These are phyloP conservation scores for Falco punctatus DNA, from an alignment of 2,113 vertebrate genomes.

Conservation along the genomic window DNA sequence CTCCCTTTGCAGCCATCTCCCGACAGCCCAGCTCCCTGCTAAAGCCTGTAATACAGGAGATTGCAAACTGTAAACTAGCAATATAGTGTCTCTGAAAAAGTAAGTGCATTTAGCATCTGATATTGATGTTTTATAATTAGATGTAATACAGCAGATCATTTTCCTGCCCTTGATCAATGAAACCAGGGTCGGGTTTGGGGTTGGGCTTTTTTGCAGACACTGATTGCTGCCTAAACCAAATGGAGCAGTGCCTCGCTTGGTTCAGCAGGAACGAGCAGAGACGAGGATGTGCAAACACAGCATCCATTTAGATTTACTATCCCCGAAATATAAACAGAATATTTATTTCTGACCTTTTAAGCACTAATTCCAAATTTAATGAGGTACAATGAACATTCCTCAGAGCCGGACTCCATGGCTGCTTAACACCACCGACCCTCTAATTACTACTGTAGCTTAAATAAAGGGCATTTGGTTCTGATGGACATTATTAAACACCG, in stretches of 20 bases:
- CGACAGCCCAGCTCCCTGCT: not conserved
- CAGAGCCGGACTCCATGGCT: constrained; percentile 64
- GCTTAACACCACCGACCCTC: constrained; percentile 69
- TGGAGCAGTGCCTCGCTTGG: not conserved
- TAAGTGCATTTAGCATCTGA: constrained; percentile 59
- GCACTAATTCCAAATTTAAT: constrained; percentile 78
- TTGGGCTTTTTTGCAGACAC: constrained; percentile 42
- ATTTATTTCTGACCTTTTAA: constrained; percentile 79
- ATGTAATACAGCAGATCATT: constrained; percentile 70
- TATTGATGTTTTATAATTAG: constrained; percentile 77
- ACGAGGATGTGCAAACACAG: constrained; percentile 40
- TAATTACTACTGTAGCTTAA: constrained; percentile 72
- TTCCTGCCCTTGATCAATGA: constrained; percentile 72
- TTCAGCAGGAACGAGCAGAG: constrained; percentile 35
- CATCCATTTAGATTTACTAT: constrained; percentile 65
- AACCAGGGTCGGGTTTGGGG: constrained; percentile 55
- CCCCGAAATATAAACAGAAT: constrained; percentile 74
- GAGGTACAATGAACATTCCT: constrained; percentile 73
- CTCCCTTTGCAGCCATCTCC: constrained; percentile 37
- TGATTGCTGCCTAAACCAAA: constrained; percentile 46
- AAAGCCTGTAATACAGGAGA: constrained; percentile 37
- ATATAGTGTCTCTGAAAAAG: not conserved
- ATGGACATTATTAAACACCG: constrained; percentile 62
- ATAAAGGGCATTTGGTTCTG: constrained; percentile 65
- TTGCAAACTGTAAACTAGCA: constrained; percentile 43